A percentile compares a stretch with the other conserved stretches of the same genome.
Conservation (phyloP, 2,113 vertebrate genomes). For the Myotis lucifugus region DNA sequence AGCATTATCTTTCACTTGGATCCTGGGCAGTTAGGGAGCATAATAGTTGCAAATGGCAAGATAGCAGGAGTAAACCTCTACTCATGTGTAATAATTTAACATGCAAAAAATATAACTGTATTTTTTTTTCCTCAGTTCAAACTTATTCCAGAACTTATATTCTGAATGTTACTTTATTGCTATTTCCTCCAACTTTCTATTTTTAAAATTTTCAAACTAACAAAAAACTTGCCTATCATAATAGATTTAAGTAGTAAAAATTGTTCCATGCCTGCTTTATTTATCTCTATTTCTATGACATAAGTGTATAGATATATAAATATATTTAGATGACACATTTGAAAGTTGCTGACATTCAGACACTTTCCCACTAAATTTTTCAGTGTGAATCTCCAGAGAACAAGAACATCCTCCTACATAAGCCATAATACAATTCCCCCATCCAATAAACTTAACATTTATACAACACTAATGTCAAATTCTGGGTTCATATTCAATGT, state of each 20-base stretch:
- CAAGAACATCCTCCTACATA: neutral
- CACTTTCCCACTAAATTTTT: neutral
- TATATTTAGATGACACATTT: neutral
- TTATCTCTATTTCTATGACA: neutral
- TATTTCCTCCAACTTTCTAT: neutral
- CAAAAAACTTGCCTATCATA: neutral
- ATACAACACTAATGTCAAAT: neutral
- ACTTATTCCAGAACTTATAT: neutral
- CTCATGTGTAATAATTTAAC: neutral
- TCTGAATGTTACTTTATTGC: neutral
- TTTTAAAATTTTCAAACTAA: slow-evolving; percentile 1
- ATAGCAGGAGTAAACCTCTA: neutral
- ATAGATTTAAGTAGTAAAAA: neutral
- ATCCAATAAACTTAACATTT: neutral
- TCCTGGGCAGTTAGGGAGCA: neutral
- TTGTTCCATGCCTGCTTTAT: neutral
- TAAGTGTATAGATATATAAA: neutral
- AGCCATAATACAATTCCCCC: neutral
- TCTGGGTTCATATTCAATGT: neutral
- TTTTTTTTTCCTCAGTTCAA: neutral
- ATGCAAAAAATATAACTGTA: neutral
- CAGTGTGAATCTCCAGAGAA: neutral
- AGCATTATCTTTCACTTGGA: neutral
- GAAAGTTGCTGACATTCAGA: neutral
- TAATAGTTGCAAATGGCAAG: neutral